Conservation (phyloP, 2,888 invertebrate species). For the Entomobrya multifasciata region DNA sequence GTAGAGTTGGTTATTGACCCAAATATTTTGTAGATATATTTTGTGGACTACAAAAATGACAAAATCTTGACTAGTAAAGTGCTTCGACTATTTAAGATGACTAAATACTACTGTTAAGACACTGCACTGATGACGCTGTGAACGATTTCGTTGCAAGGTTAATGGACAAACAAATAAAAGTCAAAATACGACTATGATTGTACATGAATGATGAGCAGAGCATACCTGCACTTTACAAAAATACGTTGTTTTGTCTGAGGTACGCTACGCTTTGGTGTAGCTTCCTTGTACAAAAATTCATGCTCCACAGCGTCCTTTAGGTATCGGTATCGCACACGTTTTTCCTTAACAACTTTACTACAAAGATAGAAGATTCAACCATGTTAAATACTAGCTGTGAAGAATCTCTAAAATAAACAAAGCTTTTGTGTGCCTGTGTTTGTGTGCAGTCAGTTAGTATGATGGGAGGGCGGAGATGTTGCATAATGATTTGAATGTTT, state of each 20-base stretch:
- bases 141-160: slow-evolving; percentile 55
- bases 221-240: background rate
- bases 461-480: slow-evolving; percentile 50
- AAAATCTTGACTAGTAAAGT: too few species aligned
- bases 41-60: too few species aligned
- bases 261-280: too few species aligned
- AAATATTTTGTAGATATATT: too few species aligned
- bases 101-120: too few species aligned
- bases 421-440: background rate
- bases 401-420: slow-evolving; percentile 11
- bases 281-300: background rate
- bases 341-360: too few species aligned
- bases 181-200: slow-evolving; percentile 1
- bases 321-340: background rate
- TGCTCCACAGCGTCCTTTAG: slow-evolving; percentile 25
- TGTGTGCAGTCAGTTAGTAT: background rate
- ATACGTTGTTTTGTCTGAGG: too few species aligned
- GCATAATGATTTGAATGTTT: slow-evolving; percentile 65
- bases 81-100: too few species aligned
- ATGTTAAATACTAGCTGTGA: background rate
- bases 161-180: slow-evolving; percentile 36
- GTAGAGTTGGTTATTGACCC: too few species aligned
- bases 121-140: too few species aligned
- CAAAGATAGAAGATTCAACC: slow-evolving; percentile 2
- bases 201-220: slow-evolving; percentile 3